Evolutionary conservation across 2,113 vertebrate genomes (phyloP).

Genomic region (Dicaeum eximium): DNA sequence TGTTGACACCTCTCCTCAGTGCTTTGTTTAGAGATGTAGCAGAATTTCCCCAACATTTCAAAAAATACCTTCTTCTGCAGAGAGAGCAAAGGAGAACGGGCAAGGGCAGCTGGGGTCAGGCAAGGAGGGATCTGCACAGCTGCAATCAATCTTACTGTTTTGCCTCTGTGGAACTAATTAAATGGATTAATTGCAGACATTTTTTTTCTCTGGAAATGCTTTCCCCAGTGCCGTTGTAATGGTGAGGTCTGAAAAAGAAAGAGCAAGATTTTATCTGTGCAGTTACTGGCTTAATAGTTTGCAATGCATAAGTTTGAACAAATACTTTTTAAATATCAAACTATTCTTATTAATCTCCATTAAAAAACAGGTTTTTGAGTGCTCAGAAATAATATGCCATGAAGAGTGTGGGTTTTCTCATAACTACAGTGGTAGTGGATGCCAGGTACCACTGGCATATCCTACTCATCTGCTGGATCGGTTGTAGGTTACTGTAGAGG

Average conservation of each 20-base stretch:
- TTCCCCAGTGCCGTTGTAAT: not conserved
- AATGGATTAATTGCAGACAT: conserved; percentile 9
- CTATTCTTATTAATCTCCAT: not conserved
- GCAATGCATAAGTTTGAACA: not conserved
- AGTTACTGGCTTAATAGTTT: not conserved
- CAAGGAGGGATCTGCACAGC: conserved; percentile 4
- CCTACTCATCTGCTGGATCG: not conserved
- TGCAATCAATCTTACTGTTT: conserved; percentile 50
- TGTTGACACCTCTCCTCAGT: not conserved
- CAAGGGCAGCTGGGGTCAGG: conserved; percentile 51
- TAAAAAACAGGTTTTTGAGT: not conserved
- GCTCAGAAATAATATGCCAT: not conserved
- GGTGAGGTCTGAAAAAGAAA: not conserved
- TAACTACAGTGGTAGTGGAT: not conserved
- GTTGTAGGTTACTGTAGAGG: not conserved
- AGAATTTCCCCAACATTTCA: conserved; percentile 56
- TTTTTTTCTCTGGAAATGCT: not conserved
- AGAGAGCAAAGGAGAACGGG: conserved; percentile 64
- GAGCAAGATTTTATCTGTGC: not conserved
- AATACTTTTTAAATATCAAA: not conserved
- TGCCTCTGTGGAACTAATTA: conserved; percentile 50
- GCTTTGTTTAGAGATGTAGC: conserved; percentile 61
- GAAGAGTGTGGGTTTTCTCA: not conserved
- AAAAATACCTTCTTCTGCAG: conserved; percentile 59
- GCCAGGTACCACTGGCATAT: not conserved